Base-by-base conservation (phyloP, 2,797 vertebrate genomes). In the Sebastiscus albofasciatus region DNA sequence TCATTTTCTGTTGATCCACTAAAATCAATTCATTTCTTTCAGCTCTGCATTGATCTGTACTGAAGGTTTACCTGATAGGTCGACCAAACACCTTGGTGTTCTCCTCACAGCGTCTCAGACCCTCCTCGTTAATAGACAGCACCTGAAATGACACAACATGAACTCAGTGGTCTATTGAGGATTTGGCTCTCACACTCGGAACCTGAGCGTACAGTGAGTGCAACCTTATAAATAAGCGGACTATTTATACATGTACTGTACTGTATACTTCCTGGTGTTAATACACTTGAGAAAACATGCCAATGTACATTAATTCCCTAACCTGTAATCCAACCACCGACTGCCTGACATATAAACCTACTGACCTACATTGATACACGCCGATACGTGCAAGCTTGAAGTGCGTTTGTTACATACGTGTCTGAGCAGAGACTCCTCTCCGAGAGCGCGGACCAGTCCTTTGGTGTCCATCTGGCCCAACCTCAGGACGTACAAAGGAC, bases 391-490 rank as follows among this genome's bases (percentile, higher is more conserved):
- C 49, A 54, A 79, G 36, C 39, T 31, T 20, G 3, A 55, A 73
- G 7, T 34, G 58, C 12, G 62, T 39, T 64, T 24, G 22, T 33
- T 56, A 95, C 97, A 93, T 92, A 99, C 99, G 0, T 99, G 98
- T 95, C 99, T 96, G 86, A 99, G 97, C 76, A 99, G 93, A 42
- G 98, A 98, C 89, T 99, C 99, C 87, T 99, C 99, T 26, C 99
- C 99, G 0, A 99, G 97, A 27, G 98, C 98, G 8, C 98, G 93
- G 85, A 99, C 98, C 81, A 99, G 80, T 59, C 99, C 99, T 91
- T 99, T 99, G 69, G 99, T 99, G 93, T 99, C 99, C 99, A 99
- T 99, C 94, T 99, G 99, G n/a, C 99, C 99, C 87, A 99, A 90
- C 64, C 98, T 94, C 89, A 99, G 95, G 85, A 99, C 96, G 20